These are phyloP conservation scores for Grapholita molesta DNA, from an alignment of 1,140 invertebrate species.

Conservation along the genomic window DNA sequence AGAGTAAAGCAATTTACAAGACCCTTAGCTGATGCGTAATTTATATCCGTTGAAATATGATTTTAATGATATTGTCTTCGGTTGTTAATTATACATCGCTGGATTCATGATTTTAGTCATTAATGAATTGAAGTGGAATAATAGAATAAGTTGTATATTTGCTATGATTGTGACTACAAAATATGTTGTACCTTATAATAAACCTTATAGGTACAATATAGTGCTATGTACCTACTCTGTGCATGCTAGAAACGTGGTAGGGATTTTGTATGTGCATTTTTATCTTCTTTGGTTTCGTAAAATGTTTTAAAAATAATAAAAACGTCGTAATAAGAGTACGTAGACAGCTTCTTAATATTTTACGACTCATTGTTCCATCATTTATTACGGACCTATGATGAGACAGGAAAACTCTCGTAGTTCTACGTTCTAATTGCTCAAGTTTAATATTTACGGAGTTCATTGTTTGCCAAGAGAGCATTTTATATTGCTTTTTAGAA, in stretches of 20 bases:
- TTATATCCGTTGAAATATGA: neutral
- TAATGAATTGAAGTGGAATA: too few species aligned
- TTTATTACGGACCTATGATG: neutral
- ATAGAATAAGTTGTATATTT: too few species aligned
- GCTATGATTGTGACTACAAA: too few species aligned
- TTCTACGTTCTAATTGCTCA: neutral
- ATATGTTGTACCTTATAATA: too few species aligned
- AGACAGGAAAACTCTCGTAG: neutral
- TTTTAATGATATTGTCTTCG: too few species aligned
- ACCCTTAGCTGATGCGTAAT: neutral
- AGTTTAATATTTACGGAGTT: neutral
- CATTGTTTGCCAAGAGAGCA: neutral
- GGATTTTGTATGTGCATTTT: neutral
- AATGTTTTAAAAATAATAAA: neutral
- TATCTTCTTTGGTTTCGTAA: neutral
- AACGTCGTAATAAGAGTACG: neutral
- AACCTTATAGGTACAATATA: too few species aligned
- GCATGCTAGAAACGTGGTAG: too few species aligned
- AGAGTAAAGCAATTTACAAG: too few species aligned
- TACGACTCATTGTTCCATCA: neutral
- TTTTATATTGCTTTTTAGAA: too few species aligned
- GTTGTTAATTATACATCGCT: too few species aligned
- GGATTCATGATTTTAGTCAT: too few species aligned
- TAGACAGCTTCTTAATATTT: neutral
- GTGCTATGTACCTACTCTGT: too few species aligned